Percentiles rank a stretch among this genome's conserved stretches.
Conservation (phyloP, 2,113 vertebrate species). For the Lathamus discolor region DNA sequence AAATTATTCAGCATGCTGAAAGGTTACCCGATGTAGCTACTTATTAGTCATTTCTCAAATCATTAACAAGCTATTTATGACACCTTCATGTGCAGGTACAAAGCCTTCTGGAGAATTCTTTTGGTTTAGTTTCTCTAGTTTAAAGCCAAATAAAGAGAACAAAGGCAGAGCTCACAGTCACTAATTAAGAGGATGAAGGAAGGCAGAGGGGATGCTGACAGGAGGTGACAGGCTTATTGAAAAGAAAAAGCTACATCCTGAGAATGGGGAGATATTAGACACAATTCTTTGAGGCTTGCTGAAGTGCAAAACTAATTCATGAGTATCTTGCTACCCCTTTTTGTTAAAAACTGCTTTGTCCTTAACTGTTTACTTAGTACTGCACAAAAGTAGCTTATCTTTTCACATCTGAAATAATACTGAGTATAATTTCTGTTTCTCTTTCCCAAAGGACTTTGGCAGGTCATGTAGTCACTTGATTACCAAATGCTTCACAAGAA, state of each 20-base stretch:
- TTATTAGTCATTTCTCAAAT: constrained; percentile 36
- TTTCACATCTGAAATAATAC: constrained; percentile 22
- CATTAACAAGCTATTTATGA: constrained; percentile 44
- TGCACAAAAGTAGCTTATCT: constrained; percentile 31
- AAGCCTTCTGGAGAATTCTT: constrained; percentile 48
- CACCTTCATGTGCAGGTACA: constrained; percentile 45
- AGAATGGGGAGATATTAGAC: constrained; percentile 19
- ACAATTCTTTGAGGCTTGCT: constrained; percentile 30
- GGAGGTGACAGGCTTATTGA: constrained; percentile 35
- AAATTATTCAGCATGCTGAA: constrained; percentile 16
- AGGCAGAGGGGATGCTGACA: constrained; percentile 52
- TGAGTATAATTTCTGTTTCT: not conserved
- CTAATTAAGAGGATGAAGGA: constrained; percentile 64
- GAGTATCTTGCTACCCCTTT: not conserved
- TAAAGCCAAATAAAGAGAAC: constrained; percentile 30
- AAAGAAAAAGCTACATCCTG: constrained; percentile 42
- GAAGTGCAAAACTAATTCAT: constrained; percentile 13
- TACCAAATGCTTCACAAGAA: not conserved
- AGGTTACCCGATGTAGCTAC: constrained; percentile 47
- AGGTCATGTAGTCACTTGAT: not conserved
- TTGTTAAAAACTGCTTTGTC: constrained; percentile 34
- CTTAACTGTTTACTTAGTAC: constrained; percentile 31
- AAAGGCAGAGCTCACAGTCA: constrained; percentile 19
- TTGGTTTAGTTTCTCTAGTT: constrained; percentile 41
- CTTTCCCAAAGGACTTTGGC: constrained; percentile 18